phyloP scores from a whole-genome alignment of 1,140 invertebrate genomes.

The Drosophila pectinifera region DNA sequence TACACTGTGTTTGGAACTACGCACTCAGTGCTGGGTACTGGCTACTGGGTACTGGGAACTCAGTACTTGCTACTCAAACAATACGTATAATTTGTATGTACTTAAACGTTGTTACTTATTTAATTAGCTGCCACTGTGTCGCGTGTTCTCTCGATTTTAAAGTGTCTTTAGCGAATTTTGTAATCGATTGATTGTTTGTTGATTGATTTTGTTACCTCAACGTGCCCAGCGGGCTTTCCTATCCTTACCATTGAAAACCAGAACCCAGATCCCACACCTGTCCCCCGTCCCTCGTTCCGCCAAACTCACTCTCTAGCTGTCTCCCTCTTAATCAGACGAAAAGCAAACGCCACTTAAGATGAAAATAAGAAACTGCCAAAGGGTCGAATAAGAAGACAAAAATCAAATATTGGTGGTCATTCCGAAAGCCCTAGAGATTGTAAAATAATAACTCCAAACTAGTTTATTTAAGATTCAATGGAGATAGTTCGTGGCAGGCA shows the following conservation, averaged over 20 bases:
- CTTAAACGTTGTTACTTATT: conserved; percentile 62
- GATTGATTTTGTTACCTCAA: conserved; percentile 52
- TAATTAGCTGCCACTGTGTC: conserved; percentile 58
- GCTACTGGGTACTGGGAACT: conserved; percentile 5
- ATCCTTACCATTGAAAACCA: neutral
- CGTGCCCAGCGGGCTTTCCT: conserved; percentile 36
- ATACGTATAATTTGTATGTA: conserved; percentile 22
- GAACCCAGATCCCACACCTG: neutral
- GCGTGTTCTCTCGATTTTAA: conserved; percentile 60
- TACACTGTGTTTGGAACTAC: conserved; percentile 11
- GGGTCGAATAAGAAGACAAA: conserved; percentile 40
- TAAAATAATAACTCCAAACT: conserved; percentile 1
- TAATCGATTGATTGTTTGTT: conserved; percentile 34
- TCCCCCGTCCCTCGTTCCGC: neutral
- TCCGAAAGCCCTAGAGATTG: conserved; percentile 6
- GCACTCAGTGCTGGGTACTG: conserved; percentile 2
- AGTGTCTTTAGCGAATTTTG: conserved; percentile 27
- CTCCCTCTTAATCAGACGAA: conserved; percentile 35
- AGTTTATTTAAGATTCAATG: too few species aligned
- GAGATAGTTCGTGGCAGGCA: too few species aligned
- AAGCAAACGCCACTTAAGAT: conserved; percentile 55
- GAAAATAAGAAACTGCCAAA: conserved; percentile 69
- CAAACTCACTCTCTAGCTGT: conserved; percentile 9
- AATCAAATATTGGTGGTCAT: conserved; percentile 5
- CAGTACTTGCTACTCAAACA: conserved; percentile 4